phyloP scores from a whole-genome alignment of 2,113 vertebrate genomes.

The Mirounga angustirostris region DNA sequence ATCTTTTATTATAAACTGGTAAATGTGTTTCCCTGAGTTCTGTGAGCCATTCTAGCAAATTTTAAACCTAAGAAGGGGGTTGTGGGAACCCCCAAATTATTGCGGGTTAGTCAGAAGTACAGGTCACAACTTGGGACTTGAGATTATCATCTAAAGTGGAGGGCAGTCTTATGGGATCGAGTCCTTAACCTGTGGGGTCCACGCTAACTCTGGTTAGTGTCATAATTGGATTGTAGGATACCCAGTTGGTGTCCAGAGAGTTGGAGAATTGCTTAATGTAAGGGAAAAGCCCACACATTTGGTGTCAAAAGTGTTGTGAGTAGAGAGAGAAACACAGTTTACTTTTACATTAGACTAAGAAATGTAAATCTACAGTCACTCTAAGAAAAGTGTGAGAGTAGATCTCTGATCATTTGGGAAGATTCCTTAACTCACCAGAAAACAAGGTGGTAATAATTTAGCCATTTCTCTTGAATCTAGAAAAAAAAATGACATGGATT shows the following conservation, averaged over 20 bases:
- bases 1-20: not conserved
- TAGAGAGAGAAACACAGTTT: not conserved
- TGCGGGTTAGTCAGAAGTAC: not conserved
- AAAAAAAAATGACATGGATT: constrained; percentile 17
- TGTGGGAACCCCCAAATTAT: not conserved
- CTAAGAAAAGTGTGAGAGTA: not conserved
- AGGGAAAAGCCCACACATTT: not conserved
- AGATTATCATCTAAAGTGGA: not conserved
- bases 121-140: not conserved
- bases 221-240: not conserved
- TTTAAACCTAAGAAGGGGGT: not conserved
- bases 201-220: not conserved
- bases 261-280: not conserved
- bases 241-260: not conserved
- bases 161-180: not conserved
- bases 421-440: not conserved
- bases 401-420: not conserved
- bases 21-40: not conserved
- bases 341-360: not conserved
- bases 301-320: not conserved
- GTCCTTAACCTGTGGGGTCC: not conserved
- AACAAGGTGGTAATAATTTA: constrained; percentile 38
- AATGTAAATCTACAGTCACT: not conserved
- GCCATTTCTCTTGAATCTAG: not conserved
- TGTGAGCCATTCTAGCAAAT: not conserved